Conservation (phyloP, 1,140 invertebrate genomes). For the Diuraphis noxia region DNA sequence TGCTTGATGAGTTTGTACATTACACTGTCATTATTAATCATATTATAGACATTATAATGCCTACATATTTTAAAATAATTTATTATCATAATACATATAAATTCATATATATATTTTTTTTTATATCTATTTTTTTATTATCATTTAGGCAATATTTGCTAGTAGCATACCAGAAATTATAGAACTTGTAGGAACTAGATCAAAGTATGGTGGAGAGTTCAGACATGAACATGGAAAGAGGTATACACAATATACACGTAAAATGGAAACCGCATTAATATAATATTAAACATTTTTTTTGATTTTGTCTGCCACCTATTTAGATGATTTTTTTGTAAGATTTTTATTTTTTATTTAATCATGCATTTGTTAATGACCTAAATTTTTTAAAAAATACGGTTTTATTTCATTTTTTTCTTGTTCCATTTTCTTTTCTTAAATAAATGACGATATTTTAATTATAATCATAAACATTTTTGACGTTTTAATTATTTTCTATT, state of each 20-base stretch:
- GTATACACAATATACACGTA: conserved; percentile 65
- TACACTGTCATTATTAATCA: background rate
- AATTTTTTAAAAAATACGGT: background rate
- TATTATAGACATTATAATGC: background rate
- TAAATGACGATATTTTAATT: background rate
- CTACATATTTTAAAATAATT: background rate
- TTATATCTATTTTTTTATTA: conserved; percentile 56
- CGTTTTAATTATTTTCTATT: background rate
- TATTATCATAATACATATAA: background rate
- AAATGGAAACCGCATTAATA: background rate
- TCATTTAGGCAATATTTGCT: conserved; percentile 93
- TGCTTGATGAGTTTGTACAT: background rate
- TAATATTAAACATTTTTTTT: background rate
- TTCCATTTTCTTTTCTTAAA: background rate
- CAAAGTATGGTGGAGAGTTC: conserved; percentile 96
- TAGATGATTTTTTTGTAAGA: background rate
- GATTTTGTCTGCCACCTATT: conserved; percentile 16
- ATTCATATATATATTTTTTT: conserved; percentile 10
- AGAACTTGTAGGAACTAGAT: conserved; percentile 96
- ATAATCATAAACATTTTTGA: background rate
- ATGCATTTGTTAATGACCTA: background rate
- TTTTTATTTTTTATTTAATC: background rate
- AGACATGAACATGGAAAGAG: conserved; percentile 97
- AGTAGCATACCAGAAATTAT: conserved; percentile 99
- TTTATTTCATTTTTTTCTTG: background rate